Evolutionary conservation across 53 echinoderm and acorn worm species (phyloP).

Genomic region (Actinopyga echinites): DNA sequence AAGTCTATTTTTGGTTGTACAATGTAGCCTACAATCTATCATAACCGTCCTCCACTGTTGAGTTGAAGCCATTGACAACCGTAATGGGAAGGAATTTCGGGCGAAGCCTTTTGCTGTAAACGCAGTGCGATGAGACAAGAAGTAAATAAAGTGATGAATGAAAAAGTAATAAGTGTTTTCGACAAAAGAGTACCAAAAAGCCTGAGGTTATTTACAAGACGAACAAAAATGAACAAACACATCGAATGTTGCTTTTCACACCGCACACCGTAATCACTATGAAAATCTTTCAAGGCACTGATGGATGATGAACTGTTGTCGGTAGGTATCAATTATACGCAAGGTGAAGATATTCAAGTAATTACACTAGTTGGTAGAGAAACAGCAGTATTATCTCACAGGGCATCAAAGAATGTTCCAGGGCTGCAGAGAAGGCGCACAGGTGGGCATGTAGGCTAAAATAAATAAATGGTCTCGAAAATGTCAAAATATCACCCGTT

Average conservation of each 20-base stretch:
- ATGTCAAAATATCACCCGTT: too few species aligned
- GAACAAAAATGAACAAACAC: conserved; percentile 37
- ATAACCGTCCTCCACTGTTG: neutral
- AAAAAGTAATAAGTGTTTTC: neutral
- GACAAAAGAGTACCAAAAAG: neutral
- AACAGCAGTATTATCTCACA: too few species aligned
- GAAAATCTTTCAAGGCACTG: too few species aligned
- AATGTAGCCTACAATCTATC: neutral
- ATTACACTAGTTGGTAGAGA: neutral
- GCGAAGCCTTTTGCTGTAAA: neutral
- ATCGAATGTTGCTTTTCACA: too few species aligned
- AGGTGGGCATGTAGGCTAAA: too few species aligned
- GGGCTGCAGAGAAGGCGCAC: too few species aligned
- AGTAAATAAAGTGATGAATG: neutral
- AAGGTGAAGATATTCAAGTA: neutral
- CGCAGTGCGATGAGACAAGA: neutral
- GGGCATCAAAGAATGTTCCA: too few species aligned
- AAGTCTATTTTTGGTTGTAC: too few species aligned
- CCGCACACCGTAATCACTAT: too few species aligned
- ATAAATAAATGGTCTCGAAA: too few species aligned
- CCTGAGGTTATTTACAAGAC: conserved; percentile 6
- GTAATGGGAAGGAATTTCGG: neutral
- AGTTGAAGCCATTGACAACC: neutral
- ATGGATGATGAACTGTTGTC: too few species aligned
- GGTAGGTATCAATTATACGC: neutral